Conservation (phyloP, 92 coral and sea anemone species). For the Paragorgia papillata region DNA sequence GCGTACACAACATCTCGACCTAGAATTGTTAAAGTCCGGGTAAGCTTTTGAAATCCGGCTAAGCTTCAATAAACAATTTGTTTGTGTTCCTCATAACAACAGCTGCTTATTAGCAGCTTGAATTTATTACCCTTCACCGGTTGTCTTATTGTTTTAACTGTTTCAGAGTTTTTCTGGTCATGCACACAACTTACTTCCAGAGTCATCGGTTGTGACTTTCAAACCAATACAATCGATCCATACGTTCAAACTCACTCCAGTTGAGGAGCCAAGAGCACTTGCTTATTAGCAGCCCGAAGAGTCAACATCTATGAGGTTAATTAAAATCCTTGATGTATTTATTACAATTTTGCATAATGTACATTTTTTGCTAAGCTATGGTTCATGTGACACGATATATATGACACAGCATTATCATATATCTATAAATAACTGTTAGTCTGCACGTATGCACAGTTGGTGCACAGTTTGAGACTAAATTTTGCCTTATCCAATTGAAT, state of each 20-base stretch:
- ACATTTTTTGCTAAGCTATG: not conserved
- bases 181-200: constrained; percentile 48
- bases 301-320: not conserved
- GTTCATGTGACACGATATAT: not conserved
- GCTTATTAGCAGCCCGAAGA: constrained; percentile 6
- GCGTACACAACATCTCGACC: constrained; percentile 77
- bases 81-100: too few relatives aligned
- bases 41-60: constrained; percentile 31
- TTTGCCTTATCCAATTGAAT: not conserved
- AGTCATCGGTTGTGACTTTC: constrained; percentile 78
- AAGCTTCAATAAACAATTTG: not conserved
- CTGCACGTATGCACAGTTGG: too few relatives aligned
- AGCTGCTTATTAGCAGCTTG: not conserved
- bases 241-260: constrained; percentile 88
- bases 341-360: not conserved
- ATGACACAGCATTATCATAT: too few relatives aligned
- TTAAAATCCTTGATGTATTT: not conserved
- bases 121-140: not conserved
- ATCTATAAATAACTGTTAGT: too few relatives aligned
- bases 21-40: constrained; percentile 84
- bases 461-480: not conserved
- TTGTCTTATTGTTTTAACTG: not conserved
- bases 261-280: constrained; percentile 86
- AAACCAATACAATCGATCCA: constrained; percentile 81
- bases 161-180: constrained; percentile 66